Percentiles rank a stretch among this genome's conserved stretches.
These are phyloP conservation scores for Unio pictorum DNA, from an alignment of 2,888 invertebrate species.

Conservation along the genomic window DNA sequence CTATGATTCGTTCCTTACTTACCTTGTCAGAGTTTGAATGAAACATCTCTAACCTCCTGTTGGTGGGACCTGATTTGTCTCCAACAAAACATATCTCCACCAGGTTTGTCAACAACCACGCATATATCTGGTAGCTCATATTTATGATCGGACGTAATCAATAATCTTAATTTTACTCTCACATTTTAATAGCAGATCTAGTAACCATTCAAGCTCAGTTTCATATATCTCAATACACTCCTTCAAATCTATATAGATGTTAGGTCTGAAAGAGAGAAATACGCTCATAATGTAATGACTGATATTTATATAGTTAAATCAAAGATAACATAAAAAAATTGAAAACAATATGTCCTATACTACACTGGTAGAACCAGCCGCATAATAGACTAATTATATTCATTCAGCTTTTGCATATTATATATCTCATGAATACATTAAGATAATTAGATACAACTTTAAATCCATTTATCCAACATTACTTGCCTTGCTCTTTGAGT, in stretches of 20 bases:
- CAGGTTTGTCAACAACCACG: conserved; percentile 12
- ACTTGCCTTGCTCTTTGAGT: too few species aligned
- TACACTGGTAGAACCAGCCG: too few species aligned
- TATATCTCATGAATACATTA: too few species aligned
- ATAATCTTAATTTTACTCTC: conserved; percentile 7
- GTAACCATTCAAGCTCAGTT: conserved; percentile 9
- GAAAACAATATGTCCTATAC: not conserved
- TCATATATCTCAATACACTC: conserved; percentile 13
- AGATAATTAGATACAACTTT: too few species aligned
- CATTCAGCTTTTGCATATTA: too few species aligned
- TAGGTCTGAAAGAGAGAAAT: conserved; percentile 4
- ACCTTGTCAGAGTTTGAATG: conserved; percentile 19
- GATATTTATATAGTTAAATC: too few species aligned
- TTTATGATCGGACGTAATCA: conserved; percentile 19
- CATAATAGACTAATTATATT: too few species aligned
- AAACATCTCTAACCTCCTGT: conserved; percentile 24
- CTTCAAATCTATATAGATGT: conserved; percentile 7
- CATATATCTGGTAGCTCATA: conserved; percentile 12
- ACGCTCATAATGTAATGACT: too few species aligned
- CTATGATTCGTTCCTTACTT: conserved; percentile 6
- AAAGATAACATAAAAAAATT: not conserved
- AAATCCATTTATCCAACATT: too few species aligned
- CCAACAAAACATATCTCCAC: conserved; percentile 2
- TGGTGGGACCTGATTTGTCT: not conserved
- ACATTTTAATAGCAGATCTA: too few species aligned